Percentiles rank a stretch among this genome's conserved stretches.
Evolutionary conservation across 2,888 invertebrate genomes (phyloP).

Genomic region (Embidobia sp.): DNA sequence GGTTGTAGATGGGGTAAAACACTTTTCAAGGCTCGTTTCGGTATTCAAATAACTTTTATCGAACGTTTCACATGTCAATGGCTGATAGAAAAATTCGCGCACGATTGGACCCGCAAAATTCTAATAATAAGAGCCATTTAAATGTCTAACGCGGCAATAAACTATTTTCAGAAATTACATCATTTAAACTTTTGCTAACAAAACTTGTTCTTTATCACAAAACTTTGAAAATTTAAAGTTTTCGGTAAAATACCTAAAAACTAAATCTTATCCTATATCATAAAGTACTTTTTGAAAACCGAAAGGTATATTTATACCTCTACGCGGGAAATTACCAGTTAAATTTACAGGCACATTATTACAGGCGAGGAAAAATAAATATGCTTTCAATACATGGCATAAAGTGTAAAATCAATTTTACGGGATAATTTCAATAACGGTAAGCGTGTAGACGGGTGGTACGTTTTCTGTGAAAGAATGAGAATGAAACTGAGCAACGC

Average conservation of each 20-base stretch:
- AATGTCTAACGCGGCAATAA: slow-evolving; percentile 15
- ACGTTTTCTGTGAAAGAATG: neutral
- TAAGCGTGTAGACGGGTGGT: no score
- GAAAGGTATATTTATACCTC: slow-evolving; percentile 11
- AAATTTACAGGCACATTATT: neutral
- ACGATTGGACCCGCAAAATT: slow-evolving; percentile 9
- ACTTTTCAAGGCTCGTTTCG: neutral
- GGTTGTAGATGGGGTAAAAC: no score
- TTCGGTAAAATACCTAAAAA: slow-evolving; percentile 25
- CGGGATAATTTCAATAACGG: no score
- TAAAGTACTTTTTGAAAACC: slow-evolving; percentile 22
- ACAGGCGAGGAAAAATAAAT: no score
- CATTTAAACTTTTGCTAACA: slow-evolving; percentile 29
- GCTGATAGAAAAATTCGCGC: neutral
- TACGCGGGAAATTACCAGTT: slow-evolving; percentile 14
- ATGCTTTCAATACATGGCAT: no score
- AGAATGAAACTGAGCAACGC: neutral
- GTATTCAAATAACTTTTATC: neutral
- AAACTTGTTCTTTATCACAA: slow-evolving; percentile 34
- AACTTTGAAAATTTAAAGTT: slow-evolving; percentile 30
- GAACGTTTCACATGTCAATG: neutral
- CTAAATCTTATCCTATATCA: slow-evolving; percentile 29
- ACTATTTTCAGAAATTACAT: slow-evolving; percentile 36
- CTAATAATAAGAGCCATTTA: slow-evolving; percentile 26
- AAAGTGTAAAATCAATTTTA: no score